Percentiles rank a stretch among this genome's conserved stretches.
These are phyloP conservation scores for Phytoseiulus persimilis DNA, from an alignment of 2,888 invertebrate genomes.

Conservation along the genomic window DNA sequence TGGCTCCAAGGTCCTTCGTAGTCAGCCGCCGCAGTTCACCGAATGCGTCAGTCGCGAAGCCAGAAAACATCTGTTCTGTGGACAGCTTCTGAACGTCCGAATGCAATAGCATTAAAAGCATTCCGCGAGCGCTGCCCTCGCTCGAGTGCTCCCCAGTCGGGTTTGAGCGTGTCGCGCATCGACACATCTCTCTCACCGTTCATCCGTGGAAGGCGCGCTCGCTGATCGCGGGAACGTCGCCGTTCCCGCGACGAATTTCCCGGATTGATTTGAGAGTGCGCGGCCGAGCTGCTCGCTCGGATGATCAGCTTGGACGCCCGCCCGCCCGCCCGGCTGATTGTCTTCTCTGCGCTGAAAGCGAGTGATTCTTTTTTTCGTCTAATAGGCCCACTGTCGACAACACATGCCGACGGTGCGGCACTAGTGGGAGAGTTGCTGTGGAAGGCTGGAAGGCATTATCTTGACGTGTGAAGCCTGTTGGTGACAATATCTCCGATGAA, in stretches of 20 bases:
- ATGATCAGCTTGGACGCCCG: background rate
- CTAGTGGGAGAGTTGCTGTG: background rate
- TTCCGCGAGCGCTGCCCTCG: background rate
- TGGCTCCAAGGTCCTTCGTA: background rate
- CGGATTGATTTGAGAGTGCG: too few species aligned
- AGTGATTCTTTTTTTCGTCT: background rate
- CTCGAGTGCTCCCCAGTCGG: background rate
- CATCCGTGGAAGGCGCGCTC: background rate
- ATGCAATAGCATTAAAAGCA: background rate
- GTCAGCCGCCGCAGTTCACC: background rate
- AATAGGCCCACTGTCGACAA: background rate
- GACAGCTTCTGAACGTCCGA: background rate
- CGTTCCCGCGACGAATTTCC: background rate
- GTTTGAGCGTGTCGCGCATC: background rate
- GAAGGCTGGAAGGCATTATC: background rate
- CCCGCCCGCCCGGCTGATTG: background rate
- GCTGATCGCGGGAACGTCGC: background rate
- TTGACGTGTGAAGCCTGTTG: background rate
- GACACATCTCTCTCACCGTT: background rate
- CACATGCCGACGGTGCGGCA: background rate
- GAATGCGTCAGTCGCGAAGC: background rate
- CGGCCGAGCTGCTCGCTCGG: background rate
- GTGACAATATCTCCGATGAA: constrained; percentile 5
- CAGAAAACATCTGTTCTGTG: background rate
- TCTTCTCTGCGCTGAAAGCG: too few species aligned